phyloP scores from a whole-genome alignment of 2,113 vertebrate species.

The Narcine bancroftii region DNA sequence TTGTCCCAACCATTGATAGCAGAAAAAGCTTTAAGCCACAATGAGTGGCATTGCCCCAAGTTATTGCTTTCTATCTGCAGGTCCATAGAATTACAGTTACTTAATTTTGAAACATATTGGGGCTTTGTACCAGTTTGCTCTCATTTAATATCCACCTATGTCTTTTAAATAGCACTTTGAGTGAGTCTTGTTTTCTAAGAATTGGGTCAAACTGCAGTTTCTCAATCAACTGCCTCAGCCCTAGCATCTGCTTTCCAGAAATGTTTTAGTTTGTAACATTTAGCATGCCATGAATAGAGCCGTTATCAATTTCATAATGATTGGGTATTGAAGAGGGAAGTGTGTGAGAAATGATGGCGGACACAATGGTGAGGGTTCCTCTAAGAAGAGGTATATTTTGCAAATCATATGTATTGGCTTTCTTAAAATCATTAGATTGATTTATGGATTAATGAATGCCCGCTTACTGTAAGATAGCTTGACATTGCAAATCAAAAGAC shows the following conservation, averaged over 20 bases:
- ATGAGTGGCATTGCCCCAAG: too few species aligned
- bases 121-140: neutral
- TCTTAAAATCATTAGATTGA: neutral
- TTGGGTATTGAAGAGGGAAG: too few species aligned
- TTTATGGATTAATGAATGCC: neutral
- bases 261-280: neutral
- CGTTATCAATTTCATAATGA: neutral
- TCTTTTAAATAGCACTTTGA: neutral
- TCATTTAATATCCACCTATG: neutral
- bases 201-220: neutral
- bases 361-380: neutral
- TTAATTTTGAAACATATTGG: neutral
- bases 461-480: neutral
- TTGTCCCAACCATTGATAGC: neutral
- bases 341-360: too few species aligned
- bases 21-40: too few species aligned
- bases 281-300: neutral
- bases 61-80: neutral
- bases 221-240: neutral
- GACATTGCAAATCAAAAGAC: neutral
- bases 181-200: neutral
- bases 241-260: neutral
- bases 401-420: neutral
- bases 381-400: neutral
- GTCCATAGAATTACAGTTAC: neutral